Evolutionary conservation across 2,888 invertebrate species (phyloP).

Genomic region (Caenorhabditis afra): DNA sequence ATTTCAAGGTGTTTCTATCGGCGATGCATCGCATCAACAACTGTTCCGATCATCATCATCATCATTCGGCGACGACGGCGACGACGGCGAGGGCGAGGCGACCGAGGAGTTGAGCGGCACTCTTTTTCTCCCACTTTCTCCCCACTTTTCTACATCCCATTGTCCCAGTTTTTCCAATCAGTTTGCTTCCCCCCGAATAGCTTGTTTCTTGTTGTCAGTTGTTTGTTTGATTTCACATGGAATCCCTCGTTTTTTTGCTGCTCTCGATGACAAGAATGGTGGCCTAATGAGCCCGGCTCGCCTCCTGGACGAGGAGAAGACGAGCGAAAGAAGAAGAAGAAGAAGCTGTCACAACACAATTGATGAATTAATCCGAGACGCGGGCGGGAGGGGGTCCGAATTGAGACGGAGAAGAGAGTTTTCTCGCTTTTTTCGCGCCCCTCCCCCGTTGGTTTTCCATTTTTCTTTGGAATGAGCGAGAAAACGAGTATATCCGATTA

Average conservation of each 20-base stretch:
- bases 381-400: too few relatives aligned
- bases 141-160: too few relatives aligned
- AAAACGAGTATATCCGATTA: neutral
- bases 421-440: neutral
- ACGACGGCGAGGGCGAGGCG: neutral
- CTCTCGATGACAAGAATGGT: too few relatives aligned
- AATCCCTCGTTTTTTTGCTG: neutral
- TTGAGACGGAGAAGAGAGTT: neutral
- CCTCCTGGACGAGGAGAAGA: neutral
- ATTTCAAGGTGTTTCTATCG: slow-evolving; percentile 54
- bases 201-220: too few relatives aligned
- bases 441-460: too few relatives aligned
- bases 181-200: too few relatives aligned
- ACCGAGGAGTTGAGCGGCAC: neutral
- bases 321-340: neutral
- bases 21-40: slow-evolving; percentile 58
- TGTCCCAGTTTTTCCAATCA: too few relatives aligned
- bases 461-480: too few relatives aligned
- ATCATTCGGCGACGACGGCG: too few relatives aligned
- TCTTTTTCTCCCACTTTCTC: too few relatives aligned
- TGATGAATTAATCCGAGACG: slow-evolving; percentile 48
- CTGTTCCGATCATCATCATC: slow-evolving; percentile 40
- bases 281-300: neutral
- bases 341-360: slow-evolving; percentile 42
- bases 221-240: too few relatives aligned